A percentile compares a stretch with the other conserved stretches of the same genome.
Evolutionary conservation across 2,113 vertebrate genomes (phyloP).

Genomic region (Pituophis catenifer): DNA sequence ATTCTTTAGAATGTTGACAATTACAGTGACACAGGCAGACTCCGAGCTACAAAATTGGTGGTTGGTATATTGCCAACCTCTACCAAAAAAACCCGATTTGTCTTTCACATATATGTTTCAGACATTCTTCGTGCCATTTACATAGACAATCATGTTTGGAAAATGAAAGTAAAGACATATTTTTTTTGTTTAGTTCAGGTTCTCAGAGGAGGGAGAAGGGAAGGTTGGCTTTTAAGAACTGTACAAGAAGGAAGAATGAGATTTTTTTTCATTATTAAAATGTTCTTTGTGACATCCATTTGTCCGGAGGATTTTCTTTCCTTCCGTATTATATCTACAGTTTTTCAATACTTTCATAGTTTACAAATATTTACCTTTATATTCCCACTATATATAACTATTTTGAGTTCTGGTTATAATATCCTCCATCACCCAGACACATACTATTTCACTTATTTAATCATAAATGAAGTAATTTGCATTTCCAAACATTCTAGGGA

Average conservation of each 20-base stretch:
- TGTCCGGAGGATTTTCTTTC: background rate
- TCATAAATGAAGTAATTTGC: slow-evolving; percentile 62
- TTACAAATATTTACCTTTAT: slow-evolving; percentile 33
- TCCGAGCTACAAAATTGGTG: background rate
- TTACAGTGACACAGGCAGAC: background rate
- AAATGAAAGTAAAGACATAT: background rate
- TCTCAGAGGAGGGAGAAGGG: background rate
- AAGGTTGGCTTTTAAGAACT: background rate
- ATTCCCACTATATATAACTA: slow-evolving; percentile 42
- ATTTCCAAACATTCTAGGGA: slow-evolving; percentile 61
- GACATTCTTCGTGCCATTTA: background rate
- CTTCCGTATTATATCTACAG: background rate
- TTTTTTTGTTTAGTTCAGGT: background rate
- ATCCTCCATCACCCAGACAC: slow-evolving; percentile 10
- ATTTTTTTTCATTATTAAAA: background rate
- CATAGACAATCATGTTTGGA: background rate
- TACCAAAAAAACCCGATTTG: background rate
- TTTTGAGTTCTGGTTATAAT: slow-evolving; percentile 49
- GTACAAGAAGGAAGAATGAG: background rate
- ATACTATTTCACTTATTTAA: slow-evolving; percentile 30
- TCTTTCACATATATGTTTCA: background rate
- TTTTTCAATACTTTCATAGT: slow-evolving; percentile 27
- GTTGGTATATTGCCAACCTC: background rate
- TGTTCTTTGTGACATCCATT: background rate
- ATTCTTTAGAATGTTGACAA: background rate